phyloP scores from a whole-genome alignment of 1,140 invertebrate genomes.

The Anastrepha obliqua region DNA sequence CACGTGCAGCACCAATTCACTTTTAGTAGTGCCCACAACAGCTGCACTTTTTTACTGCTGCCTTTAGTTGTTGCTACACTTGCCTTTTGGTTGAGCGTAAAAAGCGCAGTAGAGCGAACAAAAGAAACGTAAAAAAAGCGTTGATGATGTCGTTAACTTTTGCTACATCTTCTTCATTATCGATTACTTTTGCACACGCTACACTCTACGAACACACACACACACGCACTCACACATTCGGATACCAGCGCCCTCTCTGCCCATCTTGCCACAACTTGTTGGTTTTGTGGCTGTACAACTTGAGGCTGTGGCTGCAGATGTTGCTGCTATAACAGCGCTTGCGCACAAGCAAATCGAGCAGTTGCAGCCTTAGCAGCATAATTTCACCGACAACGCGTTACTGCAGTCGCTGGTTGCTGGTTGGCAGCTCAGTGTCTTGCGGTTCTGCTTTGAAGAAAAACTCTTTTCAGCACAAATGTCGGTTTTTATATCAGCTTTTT shows the following conservation, averaged over 20 bases:
- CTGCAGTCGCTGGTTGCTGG: not conserved
- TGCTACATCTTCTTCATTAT: conserved; percentile 53
- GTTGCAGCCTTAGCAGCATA: not conserved
- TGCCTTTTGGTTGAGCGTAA: not conserved
- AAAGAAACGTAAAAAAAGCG: conserved; percentile 5
- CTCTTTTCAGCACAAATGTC: not conserved
- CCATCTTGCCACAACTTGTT: not conserved
- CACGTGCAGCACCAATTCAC: conserved; percentile 42
- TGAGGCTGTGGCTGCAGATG: conserved; percentile 17
- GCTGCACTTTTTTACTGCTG: conserved; percentile 5
- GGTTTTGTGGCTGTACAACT: conserved; percentile 5
- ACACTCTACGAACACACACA: not conserved
- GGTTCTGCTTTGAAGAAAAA: not conserved
- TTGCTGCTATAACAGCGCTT: conserved; percentile 33
- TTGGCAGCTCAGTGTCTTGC: not conserved
- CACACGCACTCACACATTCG: not conserved
- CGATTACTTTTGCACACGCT: conserved; percentile 30
- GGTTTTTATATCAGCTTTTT: not conserved
- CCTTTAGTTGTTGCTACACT: not conserved
- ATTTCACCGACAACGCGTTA: not conserved
- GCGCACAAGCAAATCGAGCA: not conserved
- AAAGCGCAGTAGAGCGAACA: not conserved
- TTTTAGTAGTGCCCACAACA: conserved; percentile 30
- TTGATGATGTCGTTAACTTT: conserved; percentile 53
- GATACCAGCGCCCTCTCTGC: not conserved